Evolutionary conservation across 2,797 vertebrate species (phyloP), one percentile per base, ranked within the genome.

Genomic region (Pantherophis vulpinus): DNA sequence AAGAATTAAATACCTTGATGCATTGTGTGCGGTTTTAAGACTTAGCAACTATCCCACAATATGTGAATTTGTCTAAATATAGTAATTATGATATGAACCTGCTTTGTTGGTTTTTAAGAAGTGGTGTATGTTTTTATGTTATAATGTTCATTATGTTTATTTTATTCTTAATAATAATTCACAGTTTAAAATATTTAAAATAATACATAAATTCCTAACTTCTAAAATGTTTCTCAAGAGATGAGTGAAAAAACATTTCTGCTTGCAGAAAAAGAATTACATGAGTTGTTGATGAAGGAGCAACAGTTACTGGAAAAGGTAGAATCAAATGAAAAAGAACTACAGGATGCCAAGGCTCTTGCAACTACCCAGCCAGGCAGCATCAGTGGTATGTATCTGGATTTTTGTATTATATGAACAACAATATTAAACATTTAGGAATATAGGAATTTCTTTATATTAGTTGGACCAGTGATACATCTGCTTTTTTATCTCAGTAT

Each of bases 241-340:
- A 83, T 83, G 20, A 83, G 4, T 83, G 37, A 42, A 83, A 23
- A 79, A 47, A 47, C 2, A 47, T 83, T 83, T 47, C 37, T 92
- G 16, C 42, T 74, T 93, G 13, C 61, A 93, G 92, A 70, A 90
- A 59, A 27, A 42, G 37, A 90, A 70, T 56, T 93, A 93, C 42
- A 91, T 51, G 61, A 83, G 20, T 37, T 83, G 10, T 83, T 59
- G 12, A 18, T 23, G 20, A 91, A 87, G 61, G 70, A 91, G 37
- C 6, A 90, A 47, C 16, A 87, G 18, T 18, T 91, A 32, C 8
- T 87, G 55, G 54, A 70, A 70, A 91, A 74, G 37, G 23, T 93
- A 59, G 61, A 93, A 93, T 90, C 27, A 1, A 93, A 70, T 54
- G 5, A 29, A 55, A 87, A 93, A 59, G 92, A 87, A 9, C 55